Conservation (phyloP, 2,888 invertebrate genomes). For the Ophion slaviceki region DNA sequence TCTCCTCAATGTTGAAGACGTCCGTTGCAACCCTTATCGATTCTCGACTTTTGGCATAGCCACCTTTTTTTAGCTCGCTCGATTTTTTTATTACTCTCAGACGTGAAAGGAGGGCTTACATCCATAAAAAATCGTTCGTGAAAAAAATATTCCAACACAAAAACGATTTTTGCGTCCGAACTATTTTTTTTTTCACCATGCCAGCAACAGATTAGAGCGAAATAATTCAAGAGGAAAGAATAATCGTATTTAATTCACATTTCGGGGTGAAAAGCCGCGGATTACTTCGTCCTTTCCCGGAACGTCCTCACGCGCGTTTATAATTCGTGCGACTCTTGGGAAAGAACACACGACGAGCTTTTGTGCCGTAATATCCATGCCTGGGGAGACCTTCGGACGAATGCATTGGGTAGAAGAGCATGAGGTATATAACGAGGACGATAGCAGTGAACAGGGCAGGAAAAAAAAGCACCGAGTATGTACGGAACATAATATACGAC, state of each 20-base stretch:
- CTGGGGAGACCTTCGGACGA: constrained; percentile 10
- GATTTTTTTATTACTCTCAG: too few relatives aligned
- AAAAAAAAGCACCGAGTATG: not conserved
- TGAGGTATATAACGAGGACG: constrained; percentile 6
- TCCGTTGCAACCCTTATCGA: too few relatives aligned
- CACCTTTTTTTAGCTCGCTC: too few relatives aligned
- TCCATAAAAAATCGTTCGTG: too few relatives aligned
- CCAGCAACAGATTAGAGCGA: not conserved
- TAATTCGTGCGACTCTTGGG: constrained; percentile 4
- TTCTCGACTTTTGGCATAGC: too few relatives aligned
- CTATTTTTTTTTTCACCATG: not conserved
- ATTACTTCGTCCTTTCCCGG: not conserved
- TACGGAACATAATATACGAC: not conserved
- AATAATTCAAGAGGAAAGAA: not conserved
- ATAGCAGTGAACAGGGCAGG: constrained; percentile 4
- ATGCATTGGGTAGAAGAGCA: constrained; percentile 2
- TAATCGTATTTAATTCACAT: too few relatives aligned
- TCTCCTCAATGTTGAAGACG: too few relatives aligned
- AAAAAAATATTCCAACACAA: not conserved
- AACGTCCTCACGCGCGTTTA: not conserved
- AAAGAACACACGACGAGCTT: constrained; percentile 27
- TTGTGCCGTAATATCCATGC: constrained; percentile 30
- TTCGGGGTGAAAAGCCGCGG: not conserved
- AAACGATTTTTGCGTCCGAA: not conserved
- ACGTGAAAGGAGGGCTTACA: too few relatives aligned